Conservation (phyloP, 2,113 vertebrate genomes). For the Zosterops japonicus region DNA sequence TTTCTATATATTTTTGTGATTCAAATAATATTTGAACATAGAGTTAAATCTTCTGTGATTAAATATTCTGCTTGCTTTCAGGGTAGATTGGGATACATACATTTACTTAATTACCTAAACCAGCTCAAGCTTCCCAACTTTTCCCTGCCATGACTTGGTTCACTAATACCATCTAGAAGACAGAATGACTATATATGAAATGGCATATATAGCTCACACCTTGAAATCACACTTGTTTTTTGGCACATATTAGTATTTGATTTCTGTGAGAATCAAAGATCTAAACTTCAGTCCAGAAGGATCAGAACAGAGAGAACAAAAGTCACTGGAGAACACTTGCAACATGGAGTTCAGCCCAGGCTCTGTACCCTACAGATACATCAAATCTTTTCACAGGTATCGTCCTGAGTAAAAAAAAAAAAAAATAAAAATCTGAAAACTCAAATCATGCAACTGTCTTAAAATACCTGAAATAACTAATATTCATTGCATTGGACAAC, state of each 20-base stretch:
- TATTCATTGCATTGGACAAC: background rate
- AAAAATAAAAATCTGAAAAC: background rate
- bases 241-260: background rate
- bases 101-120: background rate
- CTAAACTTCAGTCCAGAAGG: background rate
- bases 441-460: background rate
- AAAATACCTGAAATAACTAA: background rate
- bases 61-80: background rate
- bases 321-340: background rate
- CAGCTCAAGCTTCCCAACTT: background rate
- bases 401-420: background rate
- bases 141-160: background rate
- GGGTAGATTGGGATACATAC: background rate
- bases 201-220: background rate
- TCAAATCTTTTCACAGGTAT: background rate
- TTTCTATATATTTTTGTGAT: background rate
- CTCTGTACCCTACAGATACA: background rate
- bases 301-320: background rate
- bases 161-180: background rate
- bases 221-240: background rate
- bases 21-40: background rate
- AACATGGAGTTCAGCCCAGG: background rate
- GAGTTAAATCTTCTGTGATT: background rate
- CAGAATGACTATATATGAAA: background rate
- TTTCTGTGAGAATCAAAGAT: background rate